A percentile compares a stretch with the other conserved stretches of the same genome.
phyloP scores from a whole-genome alignment of 2,888 invertebrate species.

The Orthosia cruda region DNA sequence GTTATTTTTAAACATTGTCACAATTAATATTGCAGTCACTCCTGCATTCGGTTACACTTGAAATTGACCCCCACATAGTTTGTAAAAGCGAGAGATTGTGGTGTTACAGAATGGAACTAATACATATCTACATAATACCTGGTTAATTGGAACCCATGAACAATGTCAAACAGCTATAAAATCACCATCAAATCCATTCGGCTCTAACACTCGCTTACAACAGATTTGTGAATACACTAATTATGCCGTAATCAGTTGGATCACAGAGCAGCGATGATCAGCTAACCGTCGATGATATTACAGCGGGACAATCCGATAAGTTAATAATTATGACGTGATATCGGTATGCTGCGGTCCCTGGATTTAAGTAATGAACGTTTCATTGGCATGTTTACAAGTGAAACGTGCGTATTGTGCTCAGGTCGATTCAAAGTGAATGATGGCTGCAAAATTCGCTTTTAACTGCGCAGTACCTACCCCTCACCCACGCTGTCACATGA shows the following conservation, averaged over 20 bases:
- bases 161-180: not conserved
- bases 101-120: no score
- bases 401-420: not conserved
- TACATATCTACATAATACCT: no score
- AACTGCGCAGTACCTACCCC: no score
- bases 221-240: slow-evolving; percentile 16
- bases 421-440: not conserved
- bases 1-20: not conserved
- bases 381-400: not conserved
- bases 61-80: no score
- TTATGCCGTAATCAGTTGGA: slow-evolving; percentile 23
- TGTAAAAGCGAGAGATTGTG: no score
- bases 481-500: no score
- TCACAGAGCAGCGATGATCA: slow-evolving; percentile 4
- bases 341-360: not conserved
- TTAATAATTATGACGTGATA: slow-evolving; percentile 16
- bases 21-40: not conserved
- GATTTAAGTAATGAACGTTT: not conserved
- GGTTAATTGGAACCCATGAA: not conserved
- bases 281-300: slow-evolving; percentile 29
- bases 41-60: no score
- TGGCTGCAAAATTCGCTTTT: no score
- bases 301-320: slow-evolving; percentile 2
- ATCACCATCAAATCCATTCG: slow-evolving; percentile 2
- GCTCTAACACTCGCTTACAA: not conserved